phyloP scores from a whole-genome alignment of 2,113 vertebrate genomes.

The Canis aureus region DNA sequence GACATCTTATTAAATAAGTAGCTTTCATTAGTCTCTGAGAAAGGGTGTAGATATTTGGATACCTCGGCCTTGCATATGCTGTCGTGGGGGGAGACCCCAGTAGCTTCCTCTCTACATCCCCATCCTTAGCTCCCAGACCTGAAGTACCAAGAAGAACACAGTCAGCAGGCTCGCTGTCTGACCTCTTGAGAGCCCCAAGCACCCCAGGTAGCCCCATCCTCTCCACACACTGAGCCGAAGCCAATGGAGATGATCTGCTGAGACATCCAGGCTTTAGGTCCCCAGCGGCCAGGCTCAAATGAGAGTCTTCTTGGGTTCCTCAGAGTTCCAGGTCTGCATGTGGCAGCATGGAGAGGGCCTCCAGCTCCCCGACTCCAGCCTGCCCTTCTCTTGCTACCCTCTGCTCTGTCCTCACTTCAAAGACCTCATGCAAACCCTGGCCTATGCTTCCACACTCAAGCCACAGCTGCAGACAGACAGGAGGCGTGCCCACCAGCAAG shows the following conservation, averaged over 20 bases:
- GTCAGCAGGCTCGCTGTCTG: not conserved
- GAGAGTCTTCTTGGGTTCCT: not conserved
- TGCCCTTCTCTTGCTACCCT: not conserved
- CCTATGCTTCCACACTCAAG: not conserved
- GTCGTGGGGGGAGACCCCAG: too few species aligned
- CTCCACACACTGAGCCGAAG: not conserved
- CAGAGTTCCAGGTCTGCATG: not conserved
- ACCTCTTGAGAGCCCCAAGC: not conserved
- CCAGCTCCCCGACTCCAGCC: fast-evolving
- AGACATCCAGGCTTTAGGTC: not conserved
- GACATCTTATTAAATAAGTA: not conserved
- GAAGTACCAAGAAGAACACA: not conserved
- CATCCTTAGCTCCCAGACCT: too few species aligned
- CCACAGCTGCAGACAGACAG: not conserved
- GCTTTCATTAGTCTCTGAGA: not conserved
- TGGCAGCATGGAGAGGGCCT: not conserved
- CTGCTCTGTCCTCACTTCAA: not conserved
- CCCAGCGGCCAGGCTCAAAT: too few species aligned
- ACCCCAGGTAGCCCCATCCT: not conserved
- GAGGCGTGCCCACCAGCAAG: not conserved
- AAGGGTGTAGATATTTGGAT: not conserved
- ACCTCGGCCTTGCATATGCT: not conserved
- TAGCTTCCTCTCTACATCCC: not conserved
- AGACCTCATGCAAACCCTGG: too few species aligned
- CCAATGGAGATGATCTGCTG: too few species aligned